These are phyloP conservation scores for Helarctos malayanus DNA, from an alignment of 2,797 vertebrate genomes.

Conservation along the genomic window DNA sequence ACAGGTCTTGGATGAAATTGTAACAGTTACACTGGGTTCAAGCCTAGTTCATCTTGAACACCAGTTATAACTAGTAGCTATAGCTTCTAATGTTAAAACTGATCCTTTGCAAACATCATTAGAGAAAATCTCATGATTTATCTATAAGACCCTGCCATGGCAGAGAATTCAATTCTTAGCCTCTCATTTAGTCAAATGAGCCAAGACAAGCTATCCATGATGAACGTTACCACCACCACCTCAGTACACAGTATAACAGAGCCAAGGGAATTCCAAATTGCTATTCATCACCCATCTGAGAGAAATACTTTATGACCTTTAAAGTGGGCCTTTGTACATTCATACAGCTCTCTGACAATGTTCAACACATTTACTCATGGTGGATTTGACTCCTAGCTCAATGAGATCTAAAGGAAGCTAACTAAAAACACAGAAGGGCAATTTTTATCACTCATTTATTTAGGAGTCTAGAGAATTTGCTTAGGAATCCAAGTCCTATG, in stretches of 20 bases:
- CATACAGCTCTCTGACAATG: conserved; percentile 74
- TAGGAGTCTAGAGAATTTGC: conserved; percentile 67
- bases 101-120: conserved; percentile 74
- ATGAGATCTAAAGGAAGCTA: conserved; percentile 73
- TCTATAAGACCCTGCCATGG: conserved; percentile 30
- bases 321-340: conserved; percentile 72
- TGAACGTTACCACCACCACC: conserved; percentile 41
- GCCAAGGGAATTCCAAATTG: conserved; percentile 74
- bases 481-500: conserved; percentile 59
- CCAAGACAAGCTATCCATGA: conserved; percentile 59
- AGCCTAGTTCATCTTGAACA: conserved; percentile 44
- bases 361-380: conserved; percentile 64
- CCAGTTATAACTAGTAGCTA: conserved; percentile 40
- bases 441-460: conserved; percentile 74
- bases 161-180: conserved; percentile 53
- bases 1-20: conserved; percentile 60
- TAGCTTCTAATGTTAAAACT: conserved; percentile 62
- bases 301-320: conserved; percentile 80
- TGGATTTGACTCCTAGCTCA: conserved; percentile 72
- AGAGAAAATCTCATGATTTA: conserved; percentile 67
- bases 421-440: conserved; percentile 70
- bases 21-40: conserved; percentile 33
- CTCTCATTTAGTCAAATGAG: conserved; percentile 60
- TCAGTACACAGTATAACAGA: conserved; percentile 35
- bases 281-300: conserved; percentile 69